Evolutionary conservation across 1,140 invertebrate species (phyloP), one percentile per base, ranked within the genome.

Genomic region (Pogonomyrmex californicus): DNA sequence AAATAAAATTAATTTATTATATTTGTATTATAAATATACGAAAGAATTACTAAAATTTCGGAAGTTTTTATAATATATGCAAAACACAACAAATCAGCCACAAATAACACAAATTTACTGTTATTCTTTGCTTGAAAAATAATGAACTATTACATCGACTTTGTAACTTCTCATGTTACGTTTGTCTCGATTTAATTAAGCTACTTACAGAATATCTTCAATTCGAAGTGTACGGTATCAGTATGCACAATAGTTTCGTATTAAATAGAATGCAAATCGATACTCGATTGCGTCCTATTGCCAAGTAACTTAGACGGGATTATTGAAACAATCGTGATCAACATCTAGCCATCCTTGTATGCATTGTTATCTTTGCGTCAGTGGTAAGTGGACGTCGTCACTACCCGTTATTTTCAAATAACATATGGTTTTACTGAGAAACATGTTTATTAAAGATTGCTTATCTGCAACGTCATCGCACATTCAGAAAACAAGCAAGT

Each of bases 261-360:
- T 65, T 82, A 68, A 51, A 14, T 10, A 12, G 6, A 68, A 78
- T 62, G 10, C 51, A 14, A 73, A 89, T 90, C 88, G 73, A 90
- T 90, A 90, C 17, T 5, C 38, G 33, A 90, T 87, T 82, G 73
- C 33, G 62, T 75, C 30, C 56, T 14, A 12, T 4, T 30, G 36
- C 54, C 38, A n/a, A 78, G 81, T 65, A 33, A 9, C 58, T 36
- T 75, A 14, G 14, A 86, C 49, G 4, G 33, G 76, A 79, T 88
- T 58, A 81, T 75, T 44, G 44, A 54, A 78, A 71, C 51, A 23
- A 47, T 71, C 47, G 33, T 78, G 51, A 73, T 66, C 66, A 58
- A 73, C 58, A 36, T 54, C 47, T 70, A 62, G 41, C 30, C 41
- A 33, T 30, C 17, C 10, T 36, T 44, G 23, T 9, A 71, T 36